Evolutionary conservation across 2,797 vertebrate species (phyloP), one percentile per base, ranked within the genome.

Genomic region (Gallinago solitaria): DNA sequence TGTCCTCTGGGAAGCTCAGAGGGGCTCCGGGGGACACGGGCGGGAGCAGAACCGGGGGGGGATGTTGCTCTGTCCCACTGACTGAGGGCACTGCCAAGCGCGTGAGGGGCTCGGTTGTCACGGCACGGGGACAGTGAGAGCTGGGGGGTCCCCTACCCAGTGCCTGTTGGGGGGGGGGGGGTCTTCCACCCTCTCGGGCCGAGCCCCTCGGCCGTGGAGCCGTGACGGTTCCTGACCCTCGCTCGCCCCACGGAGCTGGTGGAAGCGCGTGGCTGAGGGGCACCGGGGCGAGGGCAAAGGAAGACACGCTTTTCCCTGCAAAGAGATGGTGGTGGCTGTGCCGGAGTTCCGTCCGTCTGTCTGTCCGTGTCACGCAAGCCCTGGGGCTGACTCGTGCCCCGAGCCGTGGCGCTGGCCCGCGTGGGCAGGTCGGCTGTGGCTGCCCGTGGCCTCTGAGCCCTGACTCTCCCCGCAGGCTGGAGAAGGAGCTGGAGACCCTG

Each of bases 401-500:
- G 47, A 24, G 5, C 24, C 33, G 1, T 1, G 5, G 16, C 0
- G 0, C 41, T 68, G 64, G 39, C 35, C 18, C 9, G 0, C 1
- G 14, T 30, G 48, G 4, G 5, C 17, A 19, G 37, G 14, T 35
- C 39, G 45, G 43, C 69, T 30, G n/a, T 41, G 39, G 59, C 64
- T 70, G 18, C 28, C 47, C 9, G 1, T 1, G 0, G 60, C 19
- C 33, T 39, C 91, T 88, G n/a, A 75, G 70, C 43, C 61, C 41
- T 2, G 2, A 9, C 67, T 74, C 41, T 63, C 32, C 60, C 68
- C 91, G 1, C 96, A 99, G 99, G 96, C 87, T 99, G 95, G 99
- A 99, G 95, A 98, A 97, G 95, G 99, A 99, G 94, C 97, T 99
- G 32, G 96, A 98, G 39, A 93, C 78, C 4, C 96, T 99, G 96